Evolutionary conservation across 2,888 invertebrate species (phyloP).

Genomic region (Epinotia nisella): DNA sequence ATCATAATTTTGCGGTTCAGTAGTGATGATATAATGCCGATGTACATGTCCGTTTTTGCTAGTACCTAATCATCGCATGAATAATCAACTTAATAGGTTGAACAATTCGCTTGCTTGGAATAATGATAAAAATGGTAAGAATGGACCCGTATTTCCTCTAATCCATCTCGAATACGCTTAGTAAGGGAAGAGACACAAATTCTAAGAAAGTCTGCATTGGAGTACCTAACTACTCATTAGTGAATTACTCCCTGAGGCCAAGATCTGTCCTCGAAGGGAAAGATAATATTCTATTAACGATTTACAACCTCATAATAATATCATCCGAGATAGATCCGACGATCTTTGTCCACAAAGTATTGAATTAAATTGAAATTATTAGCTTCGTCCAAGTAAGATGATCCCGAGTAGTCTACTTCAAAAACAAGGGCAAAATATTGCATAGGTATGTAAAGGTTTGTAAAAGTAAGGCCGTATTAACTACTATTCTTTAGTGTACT

Average conservation of each 20-base stretch:
- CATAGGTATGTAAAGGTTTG: background rate
- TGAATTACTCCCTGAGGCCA: constrained; percentile 47
- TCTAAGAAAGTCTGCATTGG: constrained; percentile 48
- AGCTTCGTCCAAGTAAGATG: constrained; percentile 19
- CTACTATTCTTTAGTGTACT: too few relatives aligned
- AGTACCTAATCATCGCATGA: constrained; percentile 13
- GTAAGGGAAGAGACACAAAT: constrained; percentile 15
- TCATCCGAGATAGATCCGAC: constrained; percentile 43
- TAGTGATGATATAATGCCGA: constrained; percentile 24
- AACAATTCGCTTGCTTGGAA: background rate
- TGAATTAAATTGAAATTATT: constrained; percentile 46
- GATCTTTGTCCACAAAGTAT: constrained; percentile 31
- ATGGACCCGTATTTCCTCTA: background rate
- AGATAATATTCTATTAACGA: constrained; percentile 51
- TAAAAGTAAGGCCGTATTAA: background rate
- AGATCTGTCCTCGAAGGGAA: constrained; percentile 45
- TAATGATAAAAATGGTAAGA: background rate
- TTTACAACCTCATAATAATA: constrained; percentile 54
- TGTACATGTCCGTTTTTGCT: constrained; percentile 21
- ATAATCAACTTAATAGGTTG: constrained; percentile 3
- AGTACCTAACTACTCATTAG: constrained; percentile 47
- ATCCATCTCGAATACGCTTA: background rate
- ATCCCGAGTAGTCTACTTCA: constrained; percentile 23
- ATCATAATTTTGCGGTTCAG: constrained; percentile 40
- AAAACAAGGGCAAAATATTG: constrained; percentile 7